Evolutionary conservation across 1,140 invertebrate genomes (phyloP).

Genomic region (Drosophila kanapiae): DNA sequence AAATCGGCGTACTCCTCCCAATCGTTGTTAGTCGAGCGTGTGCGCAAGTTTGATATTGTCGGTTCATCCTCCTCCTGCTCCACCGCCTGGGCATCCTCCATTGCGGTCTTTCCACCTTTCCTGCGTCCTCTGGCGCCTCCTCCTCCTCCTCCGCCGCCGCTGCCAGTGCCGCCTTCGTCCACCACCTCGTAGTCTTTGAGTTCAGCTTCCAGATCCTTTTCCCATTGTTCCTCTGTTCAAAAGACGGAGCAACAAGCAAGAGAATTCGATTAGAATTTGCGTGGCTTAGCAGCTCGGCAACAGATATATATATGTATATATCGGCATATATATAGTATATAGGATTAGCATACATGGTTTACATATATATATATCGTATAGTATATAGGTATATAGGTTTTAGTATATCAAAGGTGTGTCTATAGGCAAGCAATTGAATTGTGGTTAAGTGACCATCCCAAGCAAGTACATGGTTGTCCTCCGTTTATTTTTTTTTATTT

Average conservation of each 20-base stretch:
- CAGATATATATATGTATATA: conserved; percentile 7
- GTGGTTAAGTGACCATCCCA: conserved; percentile 53
- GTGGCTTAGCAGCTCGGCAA: conserved; percentile 58
- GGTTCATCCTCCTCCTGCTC: conserved; percentile 70
- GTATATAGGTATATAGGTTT: conserved; percentile 23
- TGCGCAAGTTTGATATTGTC: conserved; percentile 85
- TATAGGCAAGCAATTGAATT: conserved; percentile 61
- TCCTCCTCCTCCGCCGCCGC: conserved; percentile 41
- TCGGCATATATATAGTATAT: conserved; percentile 16
- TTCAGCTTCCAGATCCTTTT: conserved; percentile 96
- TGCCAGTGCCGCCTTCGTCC: conserved; percentile 85
- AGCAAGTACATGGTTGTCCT: conserved; percentile 70
- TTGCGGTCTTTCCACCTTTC: conserved; percentile 25
- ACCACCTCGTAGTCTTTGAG: conserved; percentile 97
- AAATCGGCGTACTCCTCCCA: conserved; percentile 85
- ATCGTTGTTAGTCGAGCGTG: conserved; percentile 83
- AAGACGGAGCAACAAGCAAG: conserved; percentile 43
- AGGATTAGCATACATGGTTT: conserved; percentile 60
- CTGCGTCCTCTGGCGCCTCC: conserved; percentile 8
- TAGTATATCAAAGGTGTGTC: conserved; percentile 52
- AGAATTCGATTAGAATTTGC: conserved; percentile 58
- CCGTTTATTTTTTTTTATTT: not conserved
- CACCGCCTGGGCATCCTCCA: conserved; percentile 40
- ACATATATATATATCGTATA: conserved; percentile 57
- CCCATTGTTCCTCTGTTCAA: conserved; percentile 94